phyloP scores from a whole-genome alignment of 2,797 vertebrate genomes.

The Pseudochromis fuscus region DNA sequence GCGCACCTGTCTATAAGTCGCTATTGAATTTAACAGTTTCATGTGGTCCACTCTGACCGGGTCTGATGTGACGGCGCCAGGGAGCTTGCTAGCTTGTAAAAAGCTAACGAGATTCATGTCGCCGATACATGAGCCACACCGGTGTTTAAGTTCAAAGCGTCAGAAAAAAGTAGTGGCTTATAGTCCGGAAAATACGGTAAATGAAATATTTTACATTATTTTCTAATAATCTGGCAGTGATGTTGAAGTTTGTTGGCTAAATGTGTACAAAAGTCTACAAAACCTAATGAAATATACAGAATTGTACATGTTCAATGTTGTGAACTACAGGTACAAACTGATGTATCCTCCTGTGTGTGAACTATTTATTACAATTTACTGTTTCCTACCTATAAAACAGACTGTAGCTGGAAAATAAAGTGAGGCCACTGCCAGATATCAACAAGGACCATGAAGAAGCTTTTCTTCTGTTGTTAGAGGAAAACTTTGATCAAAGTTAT shows the following conservation, averaged over 20 bases:
- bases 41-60: too few species aligned
- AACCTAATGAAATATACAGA: conserved; percentile 1
- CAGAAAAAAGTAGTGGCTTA: too few species aligned
- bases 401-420: conserved; percentile 54
- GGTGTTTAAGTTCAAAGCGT: too few species aligned
- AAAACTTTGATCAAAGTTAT: conserved; percentile 85
- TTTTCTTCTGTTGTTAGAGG: conserved; percentile 76
- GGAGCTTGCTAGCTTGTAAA: too few species aligned
- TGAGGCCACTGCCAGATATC: conserved; percentile 65
- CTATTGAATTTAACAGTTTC: too few species aligned
- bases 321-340: conserved; percentile 19
- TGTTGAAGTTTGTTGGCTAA: conserved; percentile 1
- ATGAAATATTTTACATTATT: too few species aligned
- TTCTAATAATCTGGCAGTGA: not conserved
- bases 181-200: too few species aligned
- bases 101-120: too few species aligned
- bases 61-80: too few species aligned
- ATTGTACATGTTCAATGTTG: not conserved
- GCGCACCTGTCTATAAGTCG: too few species aligned
- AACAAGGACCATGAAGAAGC: conserved; percentile 65
- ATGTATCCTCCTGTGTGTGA: conserved; percentile 3
- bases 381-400: conserved; percentile 28
- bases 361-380: conserved; percentile 17
- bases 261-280: not conserved
- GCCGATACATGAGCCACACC: too few species aligned